Conservation (phyloP, 1,140 invertebrate genomes). For the Trachelipus rathkii region DNA sequence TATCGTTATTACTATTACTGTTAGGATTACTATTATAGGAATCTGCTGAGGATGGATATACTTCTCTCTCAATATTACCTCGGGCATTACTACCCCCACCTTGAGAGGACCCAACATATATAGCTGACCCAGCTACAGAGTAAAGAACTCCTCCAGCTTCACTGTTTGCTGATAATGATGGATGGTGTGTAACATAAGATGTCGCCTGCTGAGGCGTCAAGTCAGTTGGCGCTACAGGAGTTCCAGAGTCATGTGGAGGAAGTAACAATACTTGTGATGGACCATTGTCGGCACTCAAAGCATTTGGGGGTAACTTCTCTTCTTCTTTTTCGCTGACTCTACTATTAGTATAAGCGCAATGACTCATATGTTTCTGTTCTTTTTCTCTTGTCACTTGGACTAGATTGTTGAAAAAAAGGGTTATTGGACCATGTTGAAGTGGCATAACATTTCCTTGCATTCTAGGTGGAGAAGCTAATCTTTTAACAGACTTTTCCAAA, state of each 20-base stretch:
- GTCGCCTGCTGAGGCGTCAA: slow-evolving; percentile 34
- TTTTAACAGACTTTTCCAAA: slow-evolving; percentile 41
- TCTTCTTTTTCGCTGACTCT: slow-evolving; percentile 27
- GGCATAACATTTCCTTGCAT: slow-evolving; percentile 30
- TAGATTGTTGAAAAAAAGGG: slow-evolving; percentile 37
- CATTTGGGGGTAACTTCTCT: slow-evolving; percentile 30
- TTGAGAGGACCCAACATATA: slow-evolving; percentile 33
- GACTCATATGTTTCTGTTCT: slow-evolving; percentile 33
- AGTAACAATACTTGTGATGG: slow-evolving; percentile 42
- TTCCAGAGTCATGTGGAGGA: slow-evolving; percentile 27
- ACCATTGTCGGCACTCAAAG: slow-evolving; percentile 28
- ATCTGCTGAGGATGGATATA: slow-evolving; percentile 34
- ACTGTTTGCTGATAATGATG: slow-evolving; percentile 26
- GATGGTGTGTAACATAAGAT: slow-evolving; percentile 40
- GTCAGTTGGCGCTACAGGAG: slow-evolving; percentile 32
- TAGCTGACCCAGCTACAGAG: slow-evolving; percentile 42
- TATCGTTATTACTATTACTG: not conserved
- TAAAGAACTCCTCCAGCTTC: slow-evolving; percentile 39
- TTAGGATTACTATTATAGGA: slow-evolving; percentile 32
- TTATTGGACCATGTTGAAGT: slow-evolving; percentile 36
- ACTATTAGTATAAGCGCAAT: slow-evolving; percentile 17
- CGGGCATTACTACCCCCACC: slow-evolving; percentile 25
- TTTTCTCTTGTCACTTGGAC: slow-evolving; percentile 44
- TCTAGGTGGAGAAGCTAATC: slow-evolving; percentile 40
- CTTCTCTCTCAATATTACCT: slow-evolving; percentile 30